These are phyloP conservation scores for Coecobrya sp. DNA, from an alignment of 2,888 invertebrate species.

Conservation along the genomic window DNA sequence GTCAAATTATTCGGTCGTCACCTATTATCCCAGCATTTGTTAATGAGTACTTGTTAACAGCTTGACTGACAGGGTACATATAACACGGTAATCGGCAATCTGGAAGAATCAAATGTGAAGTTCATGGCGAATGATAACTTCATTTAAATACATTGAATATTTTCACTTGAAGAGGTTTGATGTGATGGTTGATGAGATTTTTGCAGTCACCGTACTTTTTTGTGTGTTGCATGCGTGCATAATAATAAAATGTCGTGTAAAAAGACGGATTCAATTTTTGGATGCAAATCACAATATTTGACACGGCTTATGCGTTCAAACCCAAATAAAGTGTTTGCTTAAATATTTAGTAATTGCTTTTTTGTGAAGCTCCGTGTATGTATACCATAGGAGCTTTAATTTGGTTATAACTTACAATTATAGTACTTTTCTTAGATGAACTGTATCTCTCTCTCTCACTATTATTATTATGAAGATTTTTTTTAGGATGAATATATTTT, in stretches of 20 bases:
- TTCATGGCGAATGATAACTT: slow-evolving; percentile 38
- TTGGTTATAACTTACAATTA: neutral
- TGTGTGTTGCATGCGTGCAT: slow-evolving; percentile 6
- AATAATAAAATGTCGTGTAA: slow-evolving; percentile 11
- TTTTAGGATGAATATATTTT: slow-evolving; percentile 7
- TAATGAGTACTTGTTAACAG: slow-evolving; percentile 51
- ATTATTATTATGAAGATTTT: neutral
- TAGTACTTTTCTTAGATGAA: too few relatives aligned
- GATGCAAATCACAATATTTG: slow-evolving; percentile 16
- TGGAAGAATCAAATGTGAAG: slow-evolving; percentile 46
- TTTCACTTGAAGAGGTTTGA: neutral
- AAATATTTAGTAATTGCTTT: neutral
- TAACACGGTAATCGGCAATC: slow-evolving; percentile 15
- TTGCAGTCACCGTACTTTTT: neutral
- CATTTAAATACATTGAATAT: slow-evolving; percentile 55
- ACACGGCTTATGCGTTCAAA: neutral
- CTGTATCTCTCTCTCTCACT: neutral
- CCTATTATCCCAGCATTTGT: slow-evolving; percentile 12
- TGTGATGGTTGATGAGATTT: neutral
- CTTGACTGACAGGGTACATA: neutral
- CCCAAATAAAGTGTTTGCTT: neutral
- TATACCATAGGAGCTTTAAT: too few relatives aligned
- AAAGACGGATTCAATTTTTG: neutral
- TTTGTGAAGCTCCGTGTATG: neutral
- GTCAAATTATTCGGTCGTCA: slow-evolving; percentile 19